A percentile compares a stretch with the other conserved stretches of the same genome.
phyloP scores from a whole-genome alignment of 2,797 vertebrate species.

The Malacoctenus gilli region DNA sequence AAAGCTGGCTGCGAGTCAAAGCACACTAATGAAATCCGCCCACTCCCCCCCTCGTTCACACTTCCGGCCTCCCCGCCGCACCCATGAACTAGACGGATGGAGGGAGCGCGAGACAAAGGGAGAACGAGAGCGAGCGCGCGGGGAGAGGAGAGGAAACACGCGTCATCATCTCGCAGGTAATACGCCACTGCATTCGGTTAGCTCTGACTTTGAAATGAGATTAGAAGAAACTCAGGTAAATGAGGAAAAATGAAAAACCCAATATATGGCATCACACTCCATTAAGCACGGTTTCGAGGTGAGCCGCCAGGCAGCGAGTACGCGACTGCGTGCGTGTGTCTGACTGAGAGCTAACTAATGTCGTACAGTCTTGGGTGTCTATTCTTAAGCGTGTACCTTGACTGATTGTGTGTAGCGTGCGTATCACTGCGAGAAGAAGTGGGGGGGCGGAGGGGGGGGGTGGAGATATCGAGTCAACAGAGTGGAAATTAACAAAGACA shows the following conservation, averaged over 20 bases:
- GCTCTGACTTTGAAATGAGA: slow-evolving; percentile 77
- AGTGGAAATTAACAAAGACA: slow-evolving; percentile 77
- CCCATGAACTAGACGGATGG: slow-evolving; percentile 46
- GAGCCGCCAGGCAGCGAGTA: slow-evolving; percentile 25
- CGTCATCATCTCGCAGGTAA: slow-evolving; percentile 51
- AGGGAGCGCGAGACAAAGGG: slow-evolving; percentile 22
- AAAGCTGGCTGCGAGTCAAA: slow-evolving; percentile 48
- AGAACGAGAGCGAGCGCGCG: neutral
- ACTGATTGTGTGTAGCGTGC: slow-evolving; percentile 6
- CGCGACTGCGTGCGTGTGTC: slow-evolving; percentile 6
- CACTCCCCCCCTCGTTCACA: slow-evolving; percentile 47
- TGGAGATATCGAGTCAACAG: slow-evolving; percentile 62
- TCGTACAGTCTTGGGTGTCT: slow-evolving; percentile 25
- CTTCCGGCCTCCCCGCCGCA: slow-evolving; percentile 40
- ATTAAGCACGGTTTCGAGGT: slow-evolving; percentile 72
- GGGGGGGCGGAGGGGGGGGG: no score
- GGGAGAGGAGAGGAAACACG: slow-evolving; percentile 14
- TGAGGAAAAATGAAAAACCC: slow-evolving; percentile 77
- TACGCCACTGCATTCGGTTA: slow-evolving; percentile 60
- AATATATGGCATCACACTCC: slow-evolving; percentile 73
- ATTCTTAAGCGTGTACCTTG: slow-evolving; percentile 42
- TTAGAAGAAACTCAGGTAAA: slow-evolving; percentile 71
- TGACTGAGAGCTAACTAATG: slow-evolving; percentile 23
- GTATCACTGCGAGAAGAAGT: slow-evolving; percentile 15
- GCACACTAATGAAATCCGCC: slow-evolving; percentile 48